phyloP scores from a whole-genome alignment of 2,797 vertebrate species.

The Furcifer pardalis region DNA sequence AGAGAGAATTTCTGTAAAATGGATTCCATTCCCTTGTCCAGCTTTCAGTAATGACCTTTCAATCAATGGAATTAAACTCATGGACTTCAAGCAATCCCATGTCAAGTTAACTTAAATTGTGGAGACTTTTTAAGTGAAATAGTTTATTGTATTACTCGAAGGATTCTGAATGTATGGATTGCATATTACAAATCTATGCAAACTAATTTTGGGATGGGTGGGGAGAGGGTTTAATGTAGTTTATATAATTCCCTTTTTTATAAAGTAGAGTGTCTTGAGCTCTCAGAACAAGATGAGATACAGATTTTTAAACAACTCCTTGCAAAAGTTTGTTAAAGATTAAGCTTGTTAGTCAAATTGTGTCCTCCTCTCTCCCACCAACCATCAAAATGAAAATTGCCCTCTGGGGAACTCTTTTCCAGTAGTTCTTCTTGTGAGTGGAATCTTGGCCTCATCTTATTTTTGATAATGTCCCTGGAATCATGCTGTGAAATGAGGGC shows the following conservation, averaged over 20 bases:
- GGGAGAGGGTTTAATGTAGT: no score
- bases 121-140: no score
- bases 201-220: not conserved
- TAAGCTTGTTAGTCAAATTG: not conserved
- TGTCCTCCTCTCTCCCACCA: no score
- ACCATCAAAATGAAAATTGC: not conserved
- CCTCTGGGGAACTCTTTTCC: not conserved
- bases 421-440: not conserved
- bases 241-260: not conserved
- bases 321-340: not conserved
- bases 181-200: not conserved
- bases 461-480: slow-evolving; percentile 18
- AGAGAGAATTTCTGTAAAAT: no score
- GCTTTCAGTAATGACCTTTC: no score
- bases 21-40: no score
- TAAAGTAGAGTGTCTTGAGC: not conserved
- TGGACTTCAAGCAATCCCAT: no score
- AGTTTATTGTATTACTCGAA: no score
- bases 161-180: not conserved
- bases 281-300: not conserved
- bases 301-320: not conserved
- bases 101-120: no score
- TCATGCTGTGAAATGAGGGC: not conserved
- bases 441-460: not conserved
- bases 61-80: no score